Conservation (phyloP, 2,113 vertebrate genomes). For the Serinus canaria region DNA sequence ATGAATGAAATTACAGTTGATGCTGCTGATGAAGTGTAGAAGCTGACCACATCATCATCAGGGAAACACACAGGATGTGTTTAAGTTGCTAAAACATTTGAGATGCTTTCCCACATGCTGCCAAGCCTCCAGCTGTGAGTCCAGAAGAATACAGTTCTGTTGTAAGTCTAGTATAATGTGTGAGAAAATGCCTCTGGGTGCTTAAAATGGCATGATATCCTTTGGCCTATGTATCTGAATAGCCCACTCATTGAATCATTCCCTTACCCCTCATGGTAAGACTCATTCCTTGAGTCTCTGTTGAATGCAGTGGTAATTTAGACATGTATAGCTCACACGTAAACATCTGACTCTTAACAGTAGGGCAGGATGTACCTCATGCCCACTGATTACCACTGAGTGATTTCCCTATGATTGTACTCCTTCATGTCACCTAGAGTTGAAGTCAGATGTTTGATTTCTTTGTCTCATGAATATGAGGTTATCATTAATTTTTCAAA, state of each 20-base stretch:
- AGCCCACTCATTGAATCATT: not conserved
- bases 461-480: not conserved
- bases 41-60: not conserved
- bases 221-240: not conserved
- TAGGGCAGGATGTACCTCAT: not conserved
- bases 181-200: not conserved
- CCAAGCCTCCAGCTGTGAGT: not conserved
- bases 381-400: not conserved
- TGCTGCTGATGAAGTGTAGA: not conserved
- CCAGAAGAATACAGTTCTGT: not conserved
- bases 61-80: not conserved
- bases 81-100: not conserved
- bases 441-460: not conserved
- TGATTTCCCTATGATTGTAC: not conserved
- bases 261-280: not conserved
- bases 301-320: not conserved
- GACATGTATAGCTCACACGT: accelerated
- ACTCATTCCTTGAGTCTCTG: not conserved
- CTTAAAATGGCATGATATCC: not conserved
- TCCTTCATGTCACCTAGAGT: not conserved
- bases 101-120: not conserved
- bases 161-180: not conserved
- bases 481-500: not conserved
- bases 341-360: not conserved
- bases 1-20: not conserved